Conservation (phyloP, 2,113 vertebrate genomes). For the Hiodon tergisus region DNA sequence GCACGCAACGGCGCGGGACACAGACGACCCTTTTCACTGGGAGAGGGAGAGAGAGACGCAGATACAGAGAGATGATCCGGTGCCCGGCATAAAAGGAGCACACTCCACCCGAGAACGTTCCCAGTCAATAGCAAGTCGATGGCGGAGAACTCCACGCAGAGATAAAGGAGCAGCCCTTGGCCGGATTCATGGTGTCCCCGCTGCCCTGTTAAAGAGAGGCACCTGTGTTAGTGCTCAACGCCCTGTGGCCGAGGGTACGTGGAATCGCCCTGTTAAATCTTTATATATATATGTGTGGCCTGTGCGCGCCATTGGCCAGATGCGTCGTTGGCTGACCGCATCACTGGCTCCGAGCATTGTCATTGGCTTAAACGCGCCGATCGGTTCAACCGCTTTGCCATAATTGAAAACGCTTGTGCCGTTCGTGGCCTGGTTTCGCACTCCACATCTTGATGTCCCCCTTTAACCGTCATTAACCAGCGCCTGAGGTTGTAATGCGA, state of each 20-base stretch:
- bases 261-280: neutral
- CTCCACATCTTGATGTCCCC: no score
- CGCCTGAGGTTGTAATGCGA: no score
- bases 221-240: conserved; percentile 50
- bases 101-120: conserved; percentile 79
- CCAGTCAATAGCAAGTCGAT: conserved; percentile 98
- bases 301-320: no score
- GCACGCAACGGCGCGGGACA: no score
- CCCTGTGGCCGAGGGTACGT: conserved; percentile 39
- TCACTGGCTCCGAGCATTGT: no score
- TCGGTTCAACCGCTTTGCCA: no score
- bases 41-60: conserved; percentile 62
- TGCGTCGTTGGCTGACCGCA: no score
- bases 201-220: conserved; percentile 63
- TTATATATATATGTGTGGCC: neutral
- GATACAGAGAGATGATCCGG: conserved; percentile 73
- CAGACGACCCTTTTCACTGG: no score
- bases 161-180: conserved; percentile 83
- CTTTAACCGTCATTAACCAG: no score
- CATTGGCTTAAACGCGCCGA: no score
- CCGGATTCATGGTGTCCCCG: conserved; percentile 70
- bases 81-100: conserved; percentile 69
- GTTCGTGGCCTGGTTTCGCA: no score
- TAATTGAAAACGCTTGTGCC: no score
- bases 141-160: conserved; percentile 82